Base-by-base conservation (phyloP, 2,888 invertebrate genomes). In the Thymelicus acteon region DNA sequence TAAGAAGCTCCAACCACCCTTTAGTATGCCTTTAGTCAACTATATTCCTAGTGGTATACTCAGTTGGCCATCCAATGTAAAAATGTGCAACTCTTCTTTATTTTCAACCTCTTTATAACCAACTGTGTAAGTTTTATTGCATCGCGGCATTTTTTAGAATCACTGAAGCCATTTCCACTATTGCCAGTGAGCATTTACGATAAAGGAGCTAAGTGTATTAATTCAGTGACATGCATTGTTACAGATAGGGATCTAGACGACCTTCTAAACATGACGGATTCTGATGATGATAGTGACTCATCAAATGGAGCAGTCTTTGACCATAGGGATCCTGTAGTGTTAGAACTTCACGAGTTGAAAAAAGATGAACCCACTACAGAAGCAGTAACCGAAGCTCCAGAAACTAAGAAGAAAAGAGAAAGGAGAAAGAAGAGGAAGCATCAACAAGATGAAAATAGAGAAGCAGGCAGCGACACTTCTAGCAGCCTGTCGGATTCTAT, bases 271-370 rank as follows among this genome's bases (percentile, higher is more conserved):
- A 31, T 80, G 66, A 78, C 82, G 7, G 85, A 83, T 44, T 73
- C 82, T 0, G 82, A 83, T 58, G 79, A 81, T 8, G 64, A 71
- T 2, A 44, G 24, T 24, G 44, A 65, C 15, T 79, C 82, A 0
- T 80, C 82, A 58, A 76, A 79, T 37, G 72, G 63, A 19, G 54
- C 68, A 58, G 8, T 80, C 7, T 86, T 82, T 68, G 82, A 81
- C 58, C 44, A 65, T 8, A 77, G 77, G 10, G 60, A 78, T 2
- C 81, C 80, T 0, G 79, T 85, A 15, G 78, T 90, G 2, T 77
- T 89, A 31, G 86, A 90, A 31, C 77, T 90, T 0, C 87, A 88
- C 68, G 84, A 86, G 7, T 48, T 89, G 40, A 79, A 79, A 44
- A 87, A 82, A 73, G 85, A 86, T 69, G 77, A 78, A 1, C 76